Base-by-base conservation (phyloP, 1,140 invertebrate genomes). In the Cydia fagiglandana region DNA sequence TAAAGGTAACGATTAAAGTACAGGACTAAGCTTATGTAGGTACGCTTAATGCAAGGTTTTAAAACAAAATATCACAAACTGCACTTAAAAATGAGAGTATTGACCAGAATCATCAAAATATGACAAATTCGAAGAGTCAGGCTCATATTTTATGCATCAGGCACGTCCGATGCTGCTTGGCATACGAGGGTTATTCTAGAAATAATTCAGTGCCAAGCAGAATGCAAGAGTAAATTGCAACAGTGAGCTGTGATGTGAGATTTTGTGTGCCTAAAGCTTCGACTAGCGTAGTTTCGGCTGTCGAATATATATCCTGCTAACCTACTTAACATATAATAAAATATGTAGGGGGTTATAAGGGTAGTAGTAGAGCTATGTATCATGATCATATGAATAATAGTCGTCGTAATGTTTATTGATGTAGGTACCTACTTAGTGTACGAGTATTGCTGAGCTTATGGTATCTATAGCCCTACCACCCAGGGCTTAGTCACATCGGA, bases 71-170 rank as follows among this genome's bases (percentile, higher is more conserved):
- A 64, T 4, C 28, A 28, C 10, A 64, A 64, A 64, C 30, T 4
- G 64, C 28, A 68, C 28, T 2, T 68, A 68, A 24, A 68, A 38
- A 9, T 64, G 4, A 38, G 64, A 68, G 64, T 15, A 68, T 15
- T 68, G 64, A 38, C 64, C 64, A 68, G 30, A 68, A 68, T 68
- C 64, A 68, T 68, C 30, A 30, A 20, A 68, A 68, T 68, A 68
- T 68, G 64, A 68, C 64, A 68, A 68, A 68, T 68, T 68, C 64
- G 64, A 68, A 68, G 64, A 68, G 64, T 15, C 64, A 68, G 64
- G 64, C 64, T 68, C 64, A 68, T 68, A 38, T 68, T 68, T 68
- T 68, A 68, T 68, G 64, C 64, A 68, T 68, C 30, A 68, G 15
- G 15, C 64, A 34, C 28, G 30, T 34, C 30, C 64, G 64, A 64